Evolutionary conservation across 2,888 invertebrate species (phyloP).

Genomic region (Heliconius hortense): DNA sequence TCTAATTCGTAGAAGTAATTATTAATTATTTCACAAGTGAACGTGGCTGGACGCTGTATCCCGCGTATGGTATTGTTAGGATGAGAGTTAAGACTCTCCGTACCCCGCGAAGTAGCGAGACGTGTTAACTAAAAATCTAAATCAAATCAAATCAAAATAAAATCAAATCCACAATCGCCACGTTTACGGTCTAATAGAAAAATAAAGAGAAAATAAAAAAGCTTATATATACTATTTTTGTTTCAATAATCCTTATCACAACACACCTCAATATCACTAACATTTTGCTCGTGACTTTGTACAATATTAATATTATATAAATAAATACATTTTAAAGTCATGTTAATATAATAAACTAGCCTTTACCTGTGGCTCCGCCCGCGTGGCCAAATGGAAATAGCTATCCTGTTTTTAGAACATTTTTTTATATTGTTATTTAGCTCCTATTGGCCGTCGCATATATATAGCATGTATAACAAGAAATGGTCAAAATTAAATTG

Average conservation of each 20-base stretch:
- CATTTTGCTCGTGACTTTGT: slow-evolving; percentile 3
- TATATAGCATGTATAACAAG: no score
- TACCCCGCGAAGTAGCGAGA: not conserved
- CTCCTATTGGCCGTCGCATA: no score
- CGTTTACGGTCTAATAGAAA: no score
- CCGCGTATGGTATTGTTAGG: not conserved
- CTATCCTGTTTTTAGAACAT: no score
- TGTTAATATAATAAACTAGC: not conserved
- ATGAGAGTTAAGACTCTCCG: not conserved
- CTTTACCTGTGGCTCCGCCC: not conserved
- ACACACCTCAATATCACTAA: slow-evolving; percentile 5
- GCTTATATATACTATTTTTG: not conserved
- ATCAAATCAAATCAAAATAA: no score
- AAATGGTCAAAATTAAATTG: no score
- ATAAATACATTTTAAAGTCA: slow-evolving; percentile 7
- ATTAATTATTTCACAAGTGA: no score
- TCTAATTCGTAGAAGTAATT: no score
- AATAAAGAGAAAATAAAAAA: no score
- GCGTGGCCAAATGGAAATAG: not conserved
- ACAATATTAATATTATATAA: not conserved
- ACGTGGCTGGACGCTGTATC: not conserved
- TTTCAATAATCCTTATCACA: not conserved
- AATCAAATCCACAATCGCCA: no score
- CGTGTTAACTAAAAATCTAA: no score
- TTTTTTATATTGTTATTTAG: no score